These are phyloP conservation scores for Isotomurus palustris DNA, from an alignment of 2,888 invertebrate genomes.

Conservation along the genomic window DNA sequence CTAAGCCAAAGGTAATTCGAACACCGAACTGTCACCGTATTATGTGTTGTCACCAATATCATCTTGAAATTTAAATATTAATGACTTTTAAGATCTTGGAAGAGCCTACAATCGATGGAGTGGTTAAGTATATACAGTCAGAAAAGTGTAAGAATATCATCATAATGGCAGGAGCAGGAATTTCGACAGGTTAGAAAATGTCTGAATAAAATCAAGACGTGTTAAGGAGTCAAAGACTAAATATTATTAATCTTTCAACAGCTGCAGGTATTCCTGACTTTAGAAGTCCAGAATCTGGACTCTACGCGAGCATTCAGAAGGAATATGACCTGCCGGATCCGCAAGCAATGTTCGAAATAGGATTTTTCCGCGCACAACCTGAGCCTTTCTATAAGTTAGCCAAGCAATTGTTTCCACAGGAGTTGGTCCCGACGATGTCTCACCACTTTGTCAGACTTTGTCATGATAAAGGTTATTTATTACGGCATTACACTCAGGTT, in stretches of 20 bases:
- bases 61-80: background rate
- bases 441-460: slow-evolving; percentile 87
- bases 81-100: slow-evolving; percentile 59
- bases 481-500: slow-evolving; percentile 57
- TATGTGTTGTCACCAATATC: background rate
- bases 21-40: background rate
- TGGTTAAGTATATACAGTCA: slow-evolving; percentile 72
- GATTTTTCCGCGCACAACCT: slow-evolving; percentile 80
- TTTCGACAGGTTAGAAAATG: slow-evolving; percentile 80
- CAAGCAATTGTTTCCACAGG: slow-evolving; percentile 81
- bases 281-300: slow-evolving; percentile 83
- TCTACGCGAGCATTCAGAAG: slow-evolving; percentile 78
- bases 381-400: slow-evolving; percentile 88
- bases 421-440: slow-evolving; percentile 79
- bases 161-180: slow-evolving; percentile 92
- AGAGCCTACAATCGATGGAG: slow-evolving; percentile 67
- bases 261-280: slow-evolving; percentile 97
- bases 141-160: slow-evolving; percentile 77
- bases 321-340: slow-evolving; percentile 89
- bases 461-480: slow-evolving; percentile 67
- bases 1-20: slow-evolving; percentile 26
- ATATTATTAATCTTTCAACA: slow-evolving; percentile 50
- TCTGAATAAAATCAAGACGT: background rate
- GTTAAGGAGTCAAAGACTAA: slow-evolving; percentile 35
- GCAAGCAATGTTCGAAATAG: slow-evolving; percentile 85